Percentiles rank a stretch among this genome's conserved stretches.
Conservation (phyloP, 2,888 invertebrate species). For the Dicyrtoma fusca region DNA sequence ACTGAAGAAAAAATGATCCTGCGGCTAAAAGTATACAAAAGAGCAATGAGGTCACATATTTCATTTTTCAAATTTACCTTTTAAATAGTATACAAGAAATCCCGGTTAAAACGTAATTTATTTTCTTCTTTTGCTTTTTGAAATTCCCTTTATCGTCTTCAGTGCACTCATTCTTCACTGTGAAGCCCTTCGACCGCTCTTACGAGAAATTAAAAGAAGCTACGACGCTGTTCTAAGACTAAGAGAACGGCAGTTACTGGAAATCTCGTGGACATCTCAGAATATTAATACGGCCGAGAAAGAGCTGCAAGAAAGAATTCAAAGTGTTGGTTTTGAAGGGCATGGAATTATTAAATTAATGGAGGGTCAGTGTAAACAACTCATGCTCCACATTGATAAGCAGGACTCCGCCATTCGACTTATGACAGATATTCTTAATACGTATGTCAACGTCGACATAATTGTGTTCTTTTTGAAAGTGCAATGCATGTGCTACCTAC, state of each 20-base stretch:
- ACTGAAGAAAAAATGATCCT: constrained; percentile 19
- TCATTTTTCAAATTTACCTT: background rate
- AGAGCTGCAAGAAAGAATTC: constrained; percentile 16
- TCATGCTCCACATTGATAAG: constrained; percentile 25
- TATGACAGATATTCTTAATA: constrained; percentile 27
- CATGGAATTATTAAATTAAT: constrained; percentile 10
- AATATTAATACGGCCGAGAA: constrained; percentile 27
- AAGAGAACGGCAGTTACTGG: constrained; percentile 19
- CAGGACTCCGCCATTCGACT: constrained; percentile 32
- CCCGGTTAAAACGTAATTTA: no score
- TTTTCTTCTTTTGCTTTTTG: no score
- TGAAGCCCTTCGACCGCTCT: constrained; percentile 32
- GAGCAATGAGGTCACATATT: constrained; percentile 25
- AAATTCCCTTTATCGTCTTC: no score
- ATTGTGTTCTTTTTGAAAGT: no score
- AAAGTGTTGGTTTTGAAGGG: constrained; percentile 30
- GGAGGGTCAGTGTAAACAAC: constrained; percentile 15
- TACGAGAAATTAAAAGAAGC: constrained; percentile 29
- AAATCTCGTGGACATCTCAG: constrained; percentile 15
- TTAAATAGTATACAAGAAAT: no score
- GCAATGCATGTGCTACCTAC: no score
- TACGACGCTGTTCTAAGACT: constrained; percentile 26
- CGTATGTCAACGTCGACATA: constrained; percentile 8
- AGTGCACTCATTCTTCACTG: constrained; percentile 37
- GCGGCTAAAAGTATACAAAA: constrained; percentile 28